Evolutionary conservation across 2,113 vertebrate genomes (phyloP).

Genomic region (Pterocles burchelli): DNA sequence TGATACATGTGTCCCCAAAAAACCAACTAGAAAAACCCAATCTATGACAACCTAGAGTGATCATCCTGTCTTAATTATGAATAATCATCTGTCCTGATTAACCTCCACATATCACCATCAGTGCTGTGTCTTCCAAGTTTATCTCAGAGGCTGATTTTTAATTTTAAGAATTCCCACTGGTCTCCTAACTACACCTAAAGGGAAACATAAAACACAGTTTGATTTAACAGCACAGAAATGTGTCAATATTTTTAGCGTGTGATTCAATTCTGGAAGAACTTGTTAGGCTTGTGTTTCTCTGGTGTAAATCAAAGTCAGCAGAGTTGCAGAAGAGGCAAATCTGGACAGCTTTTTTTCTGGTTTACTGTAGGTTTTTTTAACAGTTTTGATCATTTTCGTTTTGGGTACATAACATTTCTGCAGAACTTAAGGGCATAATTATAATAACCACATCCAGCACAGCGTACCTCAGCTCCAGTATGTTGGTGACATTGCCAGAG

Average conservation of each 20-base stretch:
- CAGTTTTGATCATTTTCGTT: neutral
- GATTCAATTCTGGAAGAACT: slow-evolving; percentile 2
- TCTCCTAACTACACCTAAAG: neutral
- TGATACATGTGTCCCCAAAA: neutral
- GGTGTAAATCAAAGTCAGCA: slow-evolving; percentile 25
- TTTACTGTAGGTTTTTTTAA: neutral
- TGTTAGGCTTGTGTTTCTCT: neutral
- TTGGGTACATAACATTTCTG: neutral
- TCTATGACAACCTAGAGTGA: neutral
- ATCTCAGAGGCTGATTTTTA: neutral
- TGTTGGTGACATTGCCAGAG: slow-evolving; percentile 96
- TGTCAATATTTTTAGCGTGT: neutral
- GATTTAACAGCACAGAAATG: slow-evolving; percentile 13
- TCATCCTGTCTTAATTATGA: neutral
- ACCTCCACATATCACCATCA: neutral
- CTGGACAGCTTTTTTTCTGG: neutral
- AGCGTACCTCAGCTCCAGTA: slow-evolving; percentile 92
- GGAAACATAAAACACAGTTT: neutral
- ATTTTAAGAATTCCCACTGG: slow-evolving; percentile 27
- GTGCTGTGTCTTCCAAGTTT: neutral
- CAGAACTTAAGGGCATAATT: neutral
- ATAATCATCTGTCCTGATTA: neutral
- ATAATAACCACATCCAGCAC: neutral
- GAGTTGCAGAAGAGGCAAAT: slow-evolving; percentile 15
- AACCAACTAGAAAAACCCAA: neutral